Base-by-base conservation (phyloP, 2,888 invertebrate species). In the Tyria jacobaeae region DNA sequence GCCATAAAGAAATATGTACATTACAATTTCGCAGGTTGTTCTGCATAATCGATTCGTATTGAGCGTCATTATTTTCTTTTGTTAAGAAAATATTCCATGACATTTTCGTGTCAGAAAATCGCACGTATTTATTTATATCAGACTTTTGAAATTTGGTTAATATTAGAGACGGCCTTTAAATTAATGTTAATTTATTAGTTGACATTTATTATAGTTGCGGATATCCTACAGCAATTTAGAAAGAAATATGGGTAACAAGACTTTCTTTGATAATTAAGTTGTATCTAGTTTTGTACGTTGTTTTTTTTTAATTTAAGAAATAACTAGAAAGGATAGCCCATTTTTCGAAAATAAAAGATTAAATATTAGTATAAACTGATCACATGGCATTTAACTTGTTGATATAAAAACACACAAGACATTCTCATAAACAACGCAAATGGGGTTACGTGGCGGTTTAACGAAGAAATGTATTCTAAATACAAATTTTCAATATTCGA, bases 1-100 rank as follows among this genome's bases (percentile, higher is more conserved):
- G 70, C 66, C 74, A 71, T 77, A 70, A 58, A 56, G 53, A 60
- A 66, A 60, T 58, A 65, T 56, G 62, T 66, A 66, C 75, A 51
- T 64, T 70, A 65, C 44, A 79, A 73, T 77, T 83, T 70, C 76
- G 62, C 73, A 76, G 78, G 51, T 77, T 77, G 73, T 71, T 76
- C 61, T 68, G 62, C 59, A 62, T 71, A 69, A 62, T 68, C 55
- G 57, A 61, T 68, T 57, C 51, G 24, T 67, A 60, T 64, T 47
- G 50, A 58, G 51, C 41, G 58, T 27, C 3, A 37, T 47, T 56
- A 53, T 66, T 67, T 65, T 62, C 25, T 10, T 41, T 2, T 44
- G 50, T 17, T 58, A 35, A 25, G 57, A 57, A 68, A 57, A 56
- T 57, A 49, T 53, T 53, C 24, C 48, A 35, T 27, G 3, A 17